These are phyloP conservation scores for Acromyrmex heyeri DNA, from an alignment of 1,140 invertebrate genomes.

Conservation along the genomic window DNA sequence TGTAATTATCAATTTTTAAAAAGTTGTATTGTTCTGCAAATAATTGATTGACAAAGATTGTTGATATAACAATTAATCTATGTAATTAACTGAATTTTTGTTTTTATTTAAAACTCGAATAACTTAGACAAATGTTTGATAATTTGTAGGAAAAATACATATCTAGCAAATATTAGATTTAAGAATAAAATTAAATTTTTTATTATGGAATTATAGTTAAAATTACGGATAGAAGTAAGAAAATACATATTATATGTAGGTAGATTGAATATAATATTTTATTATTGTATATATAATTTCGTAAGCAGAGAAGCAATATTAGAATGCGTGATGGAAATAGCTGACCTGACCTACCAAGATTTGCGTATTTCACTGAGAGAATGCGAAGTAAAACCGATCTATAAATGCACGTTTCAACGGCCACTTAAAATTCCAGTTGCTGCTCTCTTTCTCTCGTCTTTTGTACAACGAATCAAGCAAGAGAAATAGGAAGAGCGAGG, in stretches of 20 bases:
- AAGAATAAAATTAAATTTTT: background rate
- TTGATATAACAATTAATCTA: background rate
- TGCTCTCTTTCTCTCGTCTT: slow-evolving; percentile 22
- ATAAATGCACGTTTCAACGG: slow-evolving; percentile 72
- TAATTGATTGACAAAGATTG: background rate
- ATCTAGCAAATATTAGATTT: background rate
- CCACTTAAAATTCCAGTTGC: slow-evolving; percentile 73
- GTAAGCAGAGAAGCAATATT: slow-evolving; percentile 5
- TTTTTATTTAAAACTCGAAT: background rate
- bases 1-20: background rate
- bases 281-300: slow-evolving; percentile 18
- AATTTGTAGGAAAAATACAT: background rate
- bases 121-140: background rate
- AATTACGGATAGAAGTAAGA: background rate
- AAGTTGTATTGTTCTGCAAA: too few relatives aligned
- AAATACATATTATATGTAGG: background rate
- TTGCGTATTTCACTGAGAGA: slow-evolving; percentile 66
- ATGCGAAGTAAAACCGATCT: slow-evolving; percentile 65
- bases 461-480: slow-evolving; percentile 21
- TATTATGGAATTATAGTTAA: background rate
- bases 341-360: slow-evolving; percentile 63
- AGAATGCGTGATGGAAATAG: slow-evolving; percentile 60
- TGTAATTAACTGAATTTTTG: background rate
- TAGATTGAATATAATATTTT: background rate
- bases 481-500: slow-evolving; percentile 52